Percentiles rank a stretch among this genome's conserved stretches.
Conservation (phyloP, 2,888 invertebrate genomes). For the Lacanobia oleracea region DNA sequence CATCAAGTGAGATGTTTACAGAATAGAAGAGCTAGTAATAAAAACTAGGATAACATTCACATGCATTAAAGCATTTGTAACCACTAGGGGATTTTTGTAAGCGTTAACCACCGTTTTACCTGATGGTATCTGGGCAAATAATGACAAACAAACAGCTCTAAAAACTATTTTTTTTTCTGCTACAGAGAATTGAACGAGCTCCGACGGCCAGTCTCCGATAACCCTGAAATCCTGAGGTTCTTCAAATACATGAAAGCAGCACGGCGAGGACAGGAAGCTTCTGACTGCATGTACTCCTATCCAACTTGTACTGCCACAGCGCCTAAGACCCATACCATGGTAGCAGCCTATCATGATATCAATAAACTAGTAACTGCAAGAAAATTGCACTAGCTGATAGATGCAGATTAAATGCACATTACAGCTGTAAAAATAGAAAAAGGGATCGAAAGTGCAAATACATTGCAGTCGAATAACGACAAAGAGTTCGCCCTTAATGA, state of each 20-base stretch:
- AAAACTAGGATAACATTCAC: too few relatives aligned
- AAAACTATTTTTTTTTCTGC: constrained; percentile 45
- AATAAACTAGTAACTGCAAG: constrained; percentile 96
- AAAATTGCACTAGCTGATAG: constrained; percentile 82
- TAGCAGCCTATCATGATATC: constrained; percentile 96
- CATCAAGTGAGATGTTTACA: too few relatives aligned
- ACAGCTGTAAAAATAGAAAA: not conserved
- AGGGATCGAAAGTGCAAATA: not conserved
- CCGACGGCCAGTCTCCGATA: constrained; percentile 95
- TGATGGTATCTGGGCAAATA: too few relatives aligned
- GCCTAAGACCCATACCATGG: constrained; percentile 94
- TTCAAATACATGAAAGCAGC: constrained; percentile 98
- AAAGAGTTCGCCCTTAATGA: not conserved
- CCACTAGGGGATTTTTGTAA: too few relatives aligned
- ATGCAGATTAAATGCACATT: not conserved
- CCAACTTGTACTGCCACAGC: constrained; percentile 91
- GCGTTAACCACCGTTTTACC: too few relatives aligned
- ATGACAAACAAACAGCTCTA: not conserved
- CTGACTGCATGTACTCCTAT: constrained; percentile 93
- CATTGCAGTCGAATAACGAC: not conserved
- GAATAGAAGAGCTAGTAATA: too few relatives aligned
- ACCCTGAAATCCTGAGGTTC: constrained; percentile 96
- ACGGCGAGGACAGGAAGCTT: constrained; percentile 95
- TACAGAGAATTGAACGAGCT: constrained; percentile 96
- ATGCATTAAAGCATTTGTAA: too few relatives aligned